Conservation (phyloP, 64 coral and sea anemone species). For the Montipora foliosa region DNA sequence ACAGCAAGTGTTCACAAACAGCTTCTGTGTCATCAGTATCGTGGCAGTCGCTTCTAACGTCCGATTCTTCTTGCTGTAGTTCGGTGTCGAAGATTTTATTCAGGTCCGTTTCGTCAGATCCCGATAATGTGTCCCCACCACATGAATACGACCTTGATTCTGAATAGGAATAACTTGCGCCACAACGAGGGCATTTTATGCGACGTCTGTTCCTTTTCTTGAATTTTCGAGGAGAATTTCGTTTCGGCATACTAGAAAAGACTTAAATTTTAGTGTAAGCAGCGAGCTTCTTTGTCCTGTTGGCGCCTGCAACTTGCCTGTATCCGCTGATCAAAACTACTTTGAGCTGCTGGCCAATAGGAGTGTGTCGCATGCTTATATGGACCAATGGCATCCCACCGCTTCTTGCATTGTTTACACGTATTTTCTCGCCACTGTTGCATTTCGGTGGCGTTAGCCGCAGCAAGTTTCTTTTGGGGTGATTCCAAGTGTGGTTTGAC, state of each 20-base stretch:
- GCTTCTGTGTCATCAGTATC: neutral
- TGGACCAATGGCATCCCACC: neutral
- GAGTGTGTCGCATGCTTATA: no score
- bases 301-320: no score
- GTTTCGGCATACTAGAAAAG: neutral
- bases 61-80: neutral
- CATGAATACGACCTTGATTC: neutral
- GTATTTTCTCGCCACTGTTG: no score
- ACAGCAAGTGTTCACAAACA: neutral
- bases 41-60: neutral
- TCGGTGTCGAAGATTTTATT: neutral
- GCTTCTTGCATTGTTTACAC: no score
- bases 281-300: neutral
- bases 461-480: no score
- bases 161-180: neutral
- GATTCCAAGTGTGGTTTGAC: neutral
- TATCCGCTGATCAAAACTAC: neutral
- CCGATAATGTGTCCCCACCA: neutral
- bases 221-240: slow-evolving; percentile 1
- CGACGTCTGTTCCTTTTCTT: neutral
- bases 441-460: no score
- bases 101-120: neutral
- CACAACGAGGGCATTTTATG: neutral
- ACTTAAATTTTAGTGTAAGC: neutral
- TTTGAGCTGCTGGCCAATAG: neutral